A percentile compares a stretch with the other conserved stretches of the same genome.
Conservation (phyloP, 2,797 vertebrate species). For the Anableps anableps region DNA sequence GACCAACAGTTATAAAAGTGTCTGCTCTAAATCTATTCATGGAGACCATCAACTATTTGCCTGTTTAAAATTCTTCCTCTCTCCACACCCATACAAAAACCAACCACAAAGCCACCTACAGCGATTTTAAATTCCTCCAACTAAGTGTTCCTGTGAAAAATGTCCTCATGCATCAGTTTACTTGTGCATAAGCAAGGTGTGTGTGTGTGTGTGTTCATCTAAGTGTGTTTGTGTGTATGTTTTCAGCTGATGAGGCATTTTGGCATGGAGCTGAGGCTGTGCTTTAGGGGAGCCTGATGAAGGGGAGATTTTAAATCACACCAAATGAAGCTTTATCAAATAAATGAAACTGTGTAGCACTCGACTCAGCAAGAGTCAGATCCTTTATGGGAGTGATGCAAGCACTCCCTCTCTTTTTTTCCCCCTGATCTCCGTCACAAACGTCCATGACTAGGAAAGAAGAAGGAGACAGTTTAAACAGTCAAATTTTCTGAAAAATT, state of each 20-base stretch:
- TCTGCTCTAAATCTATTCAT: not conserved
- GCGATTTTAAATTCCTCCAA: constrained; percentile 35
- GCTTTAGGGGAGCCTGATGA: constrained; percentile 74
- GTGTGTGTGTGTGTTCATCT: constrained; percentile 32
- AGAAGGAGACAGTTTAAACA: not conserved
- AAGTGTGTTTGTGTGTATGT: constrained; percentile 46
- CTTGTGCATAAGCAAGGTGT: constrained; percentile 13
- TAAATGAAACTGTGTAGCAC: constrained; percentile 74
- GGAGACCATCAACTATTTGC: constrained; percentile 19
- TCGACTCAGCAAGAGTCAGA: constrained; percentile 71
- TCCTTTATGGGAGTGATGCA: constrained; percentile 63
- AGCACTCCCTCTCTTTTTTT: constrained; percentile 8
- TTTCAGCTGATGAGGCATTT: constrained; percentile 76
- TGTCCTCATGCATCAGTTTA: constrained; percentile 38
- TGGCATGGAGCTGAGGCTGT: constrained; percentile 65
- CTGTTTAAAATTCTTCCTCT: constrained; percentile 30
- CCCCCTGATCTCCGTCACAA: constrained; percentile 6
- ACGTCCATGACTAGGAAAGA: constrained; percentile 11
- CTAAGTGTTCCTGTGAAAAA: constrained; percentile 50
- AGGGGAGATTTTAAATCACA: constrained; percentile 76
- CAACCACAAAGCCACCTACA: constrained; percentile 33
- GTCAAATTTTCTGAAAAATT: not conserved
- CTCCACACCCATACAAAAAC: constrained; percentile 9
- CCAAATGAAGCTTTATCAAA: constrained; percentile 78
- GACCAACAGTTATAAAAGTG: not conserved